Evolutionary conservation across 1,140 invertebrate species (phyloP).

Genomic region (Parasteatoda tepidariorum): DNA sequence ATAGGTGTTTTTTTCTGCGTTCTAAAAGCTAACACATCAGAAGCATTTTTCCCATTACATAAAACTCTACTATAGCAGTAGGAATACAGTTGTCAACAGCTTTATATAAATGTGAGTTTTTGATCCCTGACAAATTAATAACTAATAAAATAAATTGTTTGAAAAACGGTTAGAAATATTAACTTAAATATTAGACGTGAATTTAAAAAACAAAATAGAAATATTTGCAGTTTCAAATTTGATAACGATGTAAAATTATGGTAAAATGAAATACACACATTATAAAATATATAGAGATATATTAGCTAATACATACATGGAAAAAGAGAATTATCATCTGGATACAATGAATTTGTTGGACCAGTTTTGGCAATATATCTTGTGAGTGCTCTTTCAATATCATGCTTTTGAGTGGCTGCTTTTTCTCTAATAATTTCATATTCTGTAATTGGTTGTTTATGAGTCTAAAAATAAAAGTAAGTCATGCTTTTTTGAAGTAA

Average conservation of each 20-base stretch:
- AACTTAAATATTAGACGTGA: too few relatives aligned
- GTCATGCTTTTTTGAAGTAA: too few relatives aligned
- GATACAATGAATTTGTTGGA: slow-evolving; percentile 89
- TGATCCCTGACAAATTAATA: too few relatives aligned
- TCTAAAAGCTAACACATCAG: too few relatives aligned
- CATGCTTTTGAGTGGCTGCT: slow-evolving; percentile 90
- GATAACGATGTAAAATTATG: neutral
- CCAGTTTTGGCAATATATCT: slow-evolving; percentile 95
- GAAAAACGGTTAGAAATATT: neutral
- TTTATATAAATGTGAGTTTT: too few relatives aligned
- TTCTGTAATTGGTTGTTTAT: slow-evolving; percentile 95
- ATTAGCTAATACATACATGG: slow-evolving; percentile 74
- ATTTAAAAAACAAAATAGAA: too few relatives aligned
- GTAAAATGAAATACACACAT: too few relatives aligned
- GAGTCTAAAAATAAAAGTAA: slow-evolving; percentile 76
- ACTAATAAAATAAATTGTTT: neutral
- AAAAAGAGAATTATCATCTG: slow-evolving; percentile 88
- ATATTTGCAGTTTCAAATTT: too few relatives aligned
- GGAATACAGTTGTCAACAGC: too few relatives aligned
- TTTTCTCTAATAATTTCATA: slow-evolving; percentile 94
- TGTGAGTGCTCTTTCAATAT: slow-evolving; percentile 92
- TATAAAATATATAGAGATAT: neutral
- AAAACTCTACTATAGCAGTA: too few relatives aligned
- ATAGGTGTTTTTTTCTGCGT: too few relatives aligned
- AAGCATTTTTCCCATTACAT: too few relatives aligned